phyloP scores from a whole-genome alignment of 2,797 vertebrate genomes.

The Clarias platycephalus region DNA sequence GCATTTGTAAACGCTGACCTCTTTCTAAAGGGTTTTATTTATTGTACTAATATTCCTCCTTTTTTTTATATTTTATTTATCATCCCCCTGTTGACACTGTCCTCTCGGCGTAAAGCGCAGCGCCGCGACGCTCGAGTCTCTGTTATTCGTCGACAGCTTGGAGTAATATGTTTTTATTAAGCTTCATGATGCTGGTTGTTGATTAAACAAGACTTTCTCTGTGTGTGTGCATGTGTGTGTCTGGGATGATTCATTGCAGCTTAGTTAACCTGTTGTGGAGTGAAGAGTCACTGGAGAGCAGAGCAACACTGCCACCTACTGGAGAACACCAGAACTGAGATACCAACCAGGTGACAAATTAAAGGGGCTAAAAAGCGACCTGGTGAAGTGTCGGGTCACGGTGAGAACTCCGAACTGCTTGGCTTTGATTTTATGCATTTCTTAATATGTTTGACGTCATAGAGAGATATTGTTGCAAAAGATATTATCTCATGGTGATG shows the following conservation, averaged over 20 bases:
- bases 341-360: neutral
- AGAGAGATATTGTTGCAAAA: neutral
- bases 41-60: neutral
- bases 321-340: conserved; percentile 47
- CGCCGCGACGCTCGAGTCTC: neutral
- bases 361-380: neutral
- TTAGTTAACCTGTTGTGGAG: conserved; percentile 65
- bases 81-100: neutral
- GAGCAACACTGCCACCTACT: conserved; percentile 72
- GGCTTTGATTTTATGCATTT: neutral
- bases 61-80: neutral
- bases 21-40: conserved; percentile 16
- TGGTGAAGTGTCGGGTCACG: neutral
- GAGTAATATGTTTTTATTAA: conserved; percentile 42
- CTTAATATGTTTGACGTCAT: too few species aligned
- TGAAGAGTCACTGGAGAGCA: conserved; percentile 54
- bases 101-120: neutral
- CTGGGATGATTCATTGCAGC: conserved; percentile 57
- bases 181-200: conserved; percentile 29
- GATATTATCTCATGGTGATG: neutral
- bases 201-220: conserved; percentile 40
- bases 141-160: conserved; percentile 30
- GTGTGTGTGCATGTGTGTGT: conserved; percentile 54
- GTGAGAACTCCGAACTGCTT: neutral
- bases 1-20: conserved; percentile 10